Base-by-base conservation (phyloP, 2,113 vertebrate genomes). In the Anthoscopus minutus region DNA sequence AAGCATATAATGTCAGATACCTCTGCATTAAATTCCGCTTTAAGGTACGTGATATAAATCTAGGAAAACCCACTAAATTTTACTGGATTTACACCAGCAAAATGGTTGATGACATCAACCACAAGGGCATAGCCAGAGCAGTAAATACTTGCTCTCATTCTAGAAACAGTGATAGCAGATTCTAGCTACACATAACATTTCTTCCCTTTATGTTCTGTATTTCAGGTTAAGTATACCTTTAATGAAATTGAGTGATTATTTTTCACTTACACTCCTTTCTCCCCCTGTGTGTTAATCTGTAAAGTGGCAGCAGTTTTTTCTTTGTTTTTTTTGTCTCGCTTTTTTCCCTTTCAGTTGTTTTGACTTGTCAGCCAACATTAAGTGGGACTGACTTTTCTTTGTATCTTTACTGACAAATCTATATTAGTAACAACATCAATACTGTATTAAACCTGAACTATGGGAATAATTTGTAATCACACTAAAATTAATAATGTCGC, bases 391-490 rank as follows among this genome's bases (percentile, higher is more conserved):
- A 86, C 71, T 97, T 95, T 95, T 88, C 92, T 97, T 98, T 97
- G 90, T 96, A 92, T 96, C 89, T 98, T 98, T 97, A 98, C 90
- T 97, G 98, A 97, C 85, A 98, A 97, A 98, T 98, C 97, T 92
- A 97, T 98, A 97, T 96, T 97, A 97, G 98, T 97, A 97, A 97
- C 96, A 97, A 97, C 77, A 96, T 98, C 97, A 97, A 97, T 98
- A 97, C 76, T 96, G 87, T 97, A 98, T 98, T 98, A 98, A 98
- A 97, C 58, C 40, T 97, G 91, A 96, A 97, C 96, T 98, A 96
- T 97, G 92, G 86, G 97, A 97, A 98, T 97, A 96, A 96, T 97
- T 98, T 97, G 84, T 92, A 97, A 97, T 98, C 96, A 97, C 33
- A 91, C 69, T 93, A 86, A 97, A 98, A 97, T 98, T 97, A 98